phyloP scores from a whole-genome alignment of 2,797 vertebrate species.

The Microhierax caerulescens region DNA sequence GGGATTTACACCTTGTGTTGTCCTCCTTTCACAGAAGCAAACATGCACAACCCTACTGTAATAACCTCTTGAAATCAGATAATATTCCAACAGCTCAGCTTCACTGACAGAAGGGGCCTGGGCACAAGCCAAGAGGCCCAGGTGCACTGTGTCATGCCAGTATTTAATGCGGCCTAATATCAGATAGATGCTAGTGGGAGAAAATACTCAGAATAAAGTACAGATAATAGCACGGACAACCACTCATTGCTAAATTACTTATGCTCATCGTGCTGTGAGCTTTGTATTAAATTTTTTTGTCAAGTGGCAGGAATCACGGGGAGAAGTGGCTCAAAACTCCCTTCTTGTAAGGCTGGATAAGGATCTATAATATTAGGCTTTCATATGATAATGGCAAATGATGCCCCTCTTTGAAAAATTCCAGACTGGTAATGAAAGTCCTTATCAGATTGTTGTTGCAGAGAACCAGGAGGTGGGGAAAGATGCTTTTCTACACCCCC shows the following conservation, averaged over 20 bases:
- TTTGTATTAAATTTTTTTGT: slow-evolving; percentile 93
- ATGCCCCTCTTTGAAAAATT: slow-evolving; percentile 77
- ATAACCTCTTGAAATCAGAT: slow-evolving; percentile 78
- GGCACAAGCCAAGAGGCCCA: slow-evolving; percentile 76
- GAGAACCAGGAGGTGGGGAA: slow-evolving; percentile 48
- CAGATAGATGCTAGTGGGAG: slow-evolving; percentile 68
- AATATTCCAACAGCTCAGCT: slow-evolving; percentile 74
- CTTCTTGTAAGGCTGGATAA: slow-evolving; percentile 77
- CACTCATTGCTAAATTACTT: slow-evolving; percentile 88
- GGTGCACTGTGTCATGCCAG: slow-evolving; percentile 74
- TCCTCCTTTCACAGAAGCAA: slow-evolving; percentile 59
- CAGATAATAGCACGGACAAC: slow-evolving; percentile 77
- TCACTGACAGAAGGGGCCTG: slow-evolving; percentile 73
- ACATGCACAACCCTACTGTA: slow-evolving; percentile 60
- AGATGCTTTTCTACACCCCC: neutral
- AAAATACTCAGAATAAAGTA: slow-evolving; percentile 74
- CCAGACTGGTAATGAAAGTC: slow-evolving; percentile 80
- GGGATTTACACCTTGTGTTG: slow-evolving; percentile 69
- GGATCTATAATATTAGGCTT: slow-evolving; percentile 81
- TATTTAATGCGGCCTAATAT: slow-evolving; percentile 75
- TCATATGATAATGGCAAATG: slow-evolving; percentile 83
- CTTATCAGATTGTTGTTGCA: slow-evolving; percentile 78
- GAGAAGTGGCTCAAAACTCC: slow-evolving; percentile 83
- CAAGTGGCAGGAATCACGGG: slow-evolving; percentile 89
- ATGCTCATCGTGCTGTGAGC: slow-evolving; percentile 82